A percentile compares a stretch with the other conserved stretches of the same genome.
Conservation (phyloP, 1,140 invertebrate species). For the Physella acuta region DNA sequence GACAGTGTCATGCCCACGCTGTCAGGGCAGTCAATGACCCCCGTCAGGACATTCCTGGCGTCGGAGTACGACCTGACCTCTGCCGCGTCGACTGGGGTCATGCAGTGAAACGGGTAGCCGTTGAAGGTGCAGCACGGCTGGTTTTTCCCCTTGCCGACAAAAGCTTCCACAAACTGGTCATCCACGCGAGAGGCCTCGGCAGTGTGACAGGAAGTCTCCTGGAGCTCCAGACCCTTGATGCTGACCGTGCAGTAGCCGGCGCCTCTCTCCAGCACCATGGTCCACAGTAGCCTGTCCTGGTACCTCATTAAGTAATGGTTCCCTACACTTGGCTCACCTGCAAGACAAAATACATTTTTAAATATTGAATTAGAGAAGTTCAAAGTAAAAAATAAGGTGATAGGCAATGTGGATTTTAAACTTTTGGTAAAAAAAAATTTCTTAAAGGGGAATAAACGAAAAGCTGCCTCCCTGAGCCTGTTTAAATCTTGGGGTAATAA, state of each 20-base stretch:
- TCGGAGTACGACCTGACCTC: conserved; percentile 60
- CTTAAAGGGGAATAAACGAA: no score
- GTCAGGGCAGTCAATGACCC: conserved; percentile 61
- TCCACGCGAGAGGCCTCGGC: conserved; percentile 63
- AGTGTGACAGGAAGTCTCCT: conserved; percentile 65
- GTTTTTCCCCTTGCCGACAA: conserved; percentile 41
- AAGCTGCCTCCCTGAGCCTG: no score
- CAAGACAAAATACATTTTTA: conserved; percentile 20
- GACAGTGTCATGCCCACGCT: conserved; percentile 53
- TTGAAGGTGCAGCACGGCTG: conserved; percentile 42
- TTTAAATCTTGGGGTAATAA: no score
- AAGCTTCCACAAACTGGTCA: conserved; percentile 60
- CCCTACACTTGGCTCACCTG: conserved; percentile 59
- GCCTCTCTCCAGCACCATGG: conserved; percentile 60
- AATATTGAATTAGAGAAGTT: no score
- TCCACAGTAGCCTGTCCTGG: conserved; percentile 62
- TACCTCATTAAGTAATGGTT: conserved; percentile 61
- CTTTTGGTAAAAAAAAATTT: no score
- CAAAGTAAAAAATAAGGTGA: no score
- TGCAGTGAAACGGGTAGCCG: conserved; percentile 51
- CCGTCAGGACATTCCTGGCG: conserved; percentile 62
- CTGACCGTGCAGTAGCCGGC: conserved; percentile 56
- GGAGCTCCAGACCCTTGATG: conserved; percentile 63
- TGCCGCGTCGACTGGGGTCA: conserved; percentile 52
- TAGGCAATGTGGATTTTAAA: no score